phyloP scores from a whole-genome alignment of 2,113 vertebrate genomes.

The Fukomys damarensis region DNA sequence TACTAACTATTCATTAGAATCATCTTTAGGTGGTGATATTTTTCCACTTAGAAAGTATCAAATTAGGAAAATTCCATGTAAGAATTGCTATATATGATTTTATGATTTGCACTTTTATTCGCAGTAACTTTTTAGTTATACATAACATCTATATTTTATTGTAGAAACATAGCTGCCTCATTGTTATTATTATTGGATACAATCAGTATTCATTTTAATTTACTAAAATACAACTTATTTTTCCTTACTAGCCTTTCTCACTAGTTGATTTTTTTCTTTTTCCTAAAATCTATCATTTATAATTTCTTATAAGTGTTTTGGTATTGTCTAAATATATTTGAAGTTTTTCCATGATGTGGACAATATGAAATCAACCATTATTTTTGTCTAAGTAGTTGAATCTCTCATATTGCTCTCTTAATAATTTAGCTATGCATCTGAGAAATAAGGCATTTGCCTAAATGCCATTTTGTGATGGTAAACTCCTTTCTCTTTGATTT shows the following conservation, averaged over 20 bases:
- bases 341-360: neutral
- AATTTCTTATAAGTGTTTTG: neutral
- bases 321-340: neutral
- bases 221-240: neutral
- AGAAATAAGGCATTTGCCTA: neutral
- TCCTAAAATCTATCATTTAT: neutral
- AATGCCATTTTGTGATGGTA: neutral
- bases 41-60: neutral
- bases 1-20: neutral
- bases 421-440: neutral
- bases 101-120: neutral
- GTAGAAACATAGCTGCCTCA: neutral
- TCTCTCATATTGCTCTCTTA: neutral
- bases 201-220: neutral
- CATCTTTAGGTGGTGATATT: neutral
- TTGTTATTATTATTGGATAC: neutral
- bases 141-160: neutral
- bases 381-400: neutral
- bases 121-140: neutral
- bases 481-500: neutral
- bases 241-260: neutral
- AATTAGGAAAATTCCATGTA: neutral
- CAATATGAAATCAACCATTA: neutral
- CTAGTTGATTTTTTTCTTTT: neutral
- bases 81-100: neutral